Base-by-base conservation (phyloP, 2,888 invertebrate species). In the Sesia apiformis region DNA sequence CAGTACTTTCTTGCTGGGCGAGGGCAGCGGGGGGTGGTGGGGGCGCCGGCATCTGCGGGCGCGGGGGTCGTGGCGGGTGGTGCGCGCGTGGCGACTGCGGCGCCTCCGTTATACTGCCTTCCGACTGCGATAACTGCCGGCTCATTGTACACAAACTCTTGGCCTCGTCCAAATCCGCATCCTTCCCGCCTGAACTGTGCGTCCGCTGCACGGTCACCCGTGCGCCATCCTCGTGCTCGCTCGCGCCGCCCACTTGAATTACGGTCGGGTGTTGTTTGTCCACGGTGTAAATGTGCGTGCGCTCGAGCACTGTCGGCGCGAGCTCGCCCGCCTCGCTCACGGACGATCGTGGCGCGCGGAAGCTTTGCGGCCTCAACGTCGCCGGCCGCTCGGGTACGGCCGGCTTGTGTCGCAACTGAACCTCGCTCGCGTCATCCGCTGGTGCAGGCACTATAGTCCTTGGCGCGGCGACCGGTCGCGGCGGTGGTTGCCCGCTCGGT, bases 371-470 rank as follows among this genome's bases (percentile, higher is more conserved):
- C 38, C 92, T 90, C 57, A 94, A 84, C 51, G 93, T 92, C 49
- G 93, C 92, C 52, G 96, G 96, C 55, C 96, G 91, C 76, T 95
- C 95, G 53, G 96, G 96, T 62, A 96, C 92, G 53, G 94, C 94
- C 4, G 96, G 96, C 79, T 96, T 96, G 72, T 91, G 86, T 39
- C 93, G 89, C 61, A 93, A 74, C 69, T 90, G 90, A 51, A 93
- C 91, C 51, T 78, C 80, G 41, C 67, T 78, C 39, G 78, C 78
- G 39, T 73, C 74, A 8, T 72, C 75, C 60, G 69, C 58, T 4
- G 57, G 42, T 54, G 58, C 63, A 23, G 84, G 82, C 57, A 81
- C 59, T 52, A 83, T 65, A 38, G 88, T 86, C 52, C 90, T 76
- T 55, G 90, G 90, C 57, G 90, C 83, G 38, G 90, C 90, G 39